These are phyloP conservation scores for Leucania comma DNA, from an alignment of 2,888 invertebrate genomes.

Conservation along the genomic window DNA sequence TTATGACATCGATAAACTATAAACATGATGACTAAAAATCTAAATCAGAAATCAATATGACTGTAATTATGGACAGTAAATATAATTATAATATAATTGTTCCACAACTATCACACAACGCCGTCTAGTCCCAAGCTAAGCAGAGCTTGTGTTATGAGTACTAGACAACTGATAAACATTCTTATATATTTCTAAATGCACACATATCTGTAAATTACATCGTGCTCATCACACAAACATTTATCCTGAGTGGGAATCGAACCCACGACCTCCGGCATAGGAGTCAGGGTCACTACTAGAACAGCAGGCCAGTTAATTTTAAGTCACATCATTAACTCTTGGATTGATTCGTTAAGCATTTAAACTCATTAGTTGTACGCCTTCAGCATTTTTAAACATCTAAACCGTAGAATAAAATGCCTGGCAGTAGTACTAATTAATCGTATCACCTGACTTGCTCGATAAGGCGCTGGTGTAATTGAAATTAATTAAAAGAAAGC, in stretches of 20 bases:
- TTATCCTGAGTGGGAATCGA: no score
- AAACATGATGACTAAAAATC: not conserved
- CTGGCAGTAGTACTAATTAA: constrained; percentile 58
- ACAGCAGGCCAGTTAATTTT: no score
- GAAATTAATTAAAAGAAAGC: constrained; percentile 76
- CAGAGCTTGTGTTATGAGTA: no score
- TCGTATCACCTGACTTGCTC: constrained; percentile 61
- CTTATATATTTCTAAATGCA: no score
- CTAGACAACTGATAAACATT: no score
- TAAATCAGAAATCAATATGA: not conserved
- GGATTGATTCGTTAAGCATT: constrained; percentile 12
- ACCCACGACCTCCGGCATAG: no score
- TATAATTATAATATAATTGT: no score
- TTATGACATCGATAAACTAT: not conserved
- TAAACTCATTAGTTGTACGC: constrained; percentile 5
- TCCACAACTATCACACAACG: no score
- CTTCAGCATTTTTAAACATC: constrained; percentile 14
- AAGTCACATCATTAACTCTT: not conserved
- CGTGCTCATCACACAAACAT: no score
- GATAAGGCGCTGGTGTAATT: constrained; percentile 73
- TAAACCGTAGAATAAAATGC: constrained; percentile 36
- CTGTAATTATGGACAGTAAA: not conserved
- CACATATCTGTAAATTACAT: no score
- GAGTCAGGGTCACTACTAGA: no score
- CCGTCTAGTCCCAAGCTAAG: no score